Evolutionary conservation across 2,113 vertebrate species (phyloP).

Genomic region (Condylura cristata): DNA sequence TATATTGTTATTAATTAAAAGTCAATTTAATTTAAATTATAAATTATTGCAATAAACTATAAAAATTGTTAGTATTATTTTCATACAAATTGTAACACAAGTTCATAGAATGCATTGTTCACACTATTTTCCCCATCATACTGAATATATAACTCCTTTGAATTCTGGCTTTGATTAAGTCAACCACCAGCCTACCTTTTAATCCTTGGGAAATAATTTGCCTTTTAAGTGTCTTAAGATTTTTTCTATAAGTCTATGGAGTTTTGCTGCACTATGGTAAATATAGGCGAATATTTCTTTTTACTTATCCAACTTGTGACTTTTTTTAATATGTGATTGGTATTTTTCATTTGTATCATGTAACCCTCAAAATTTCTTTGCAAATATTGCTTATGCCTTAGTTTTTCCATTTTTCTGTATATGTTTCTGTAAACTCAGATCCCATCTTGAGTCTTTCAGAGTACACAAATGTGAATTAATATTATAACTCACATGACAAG

Average conservation of each 20-base stretch:
- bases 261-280: not conserved
- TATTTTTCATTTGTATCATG: constrained; percentile 43
- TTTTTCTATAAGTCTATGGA: not conserved
- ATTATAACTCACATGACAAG: not conserved
- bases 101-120: not conserved
- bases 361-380: constrained; percentile 11
- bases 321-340: constrained; percentile 39
- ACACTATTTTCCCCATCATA: not conserved
- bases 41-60: not conserved
- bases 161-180: not conserved
- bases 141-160: not conserved
- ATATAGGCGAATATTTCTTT: not conserved
- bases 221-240: not conserved
- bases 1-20: too few species aligned
- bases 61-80: not conserved
- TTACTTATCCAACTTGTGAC: not conserved
- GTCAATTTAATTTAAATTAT: too few species aligned
- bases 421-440: not conserved
- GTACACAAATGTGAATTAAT: not conserved
- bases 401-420: not conserved
- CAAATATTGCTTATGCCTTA: not conserved
- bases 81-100: not conserved
- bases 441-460: not conserved
- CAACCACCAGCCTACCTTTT: not conserved
- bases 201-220: not conserved